Evolutionary conservation across 2,888 invertebrate genomes (phyloP), one percentile per base, ranked within the genome.

Genomic region (Arrhopalites spinosus): DNA sequence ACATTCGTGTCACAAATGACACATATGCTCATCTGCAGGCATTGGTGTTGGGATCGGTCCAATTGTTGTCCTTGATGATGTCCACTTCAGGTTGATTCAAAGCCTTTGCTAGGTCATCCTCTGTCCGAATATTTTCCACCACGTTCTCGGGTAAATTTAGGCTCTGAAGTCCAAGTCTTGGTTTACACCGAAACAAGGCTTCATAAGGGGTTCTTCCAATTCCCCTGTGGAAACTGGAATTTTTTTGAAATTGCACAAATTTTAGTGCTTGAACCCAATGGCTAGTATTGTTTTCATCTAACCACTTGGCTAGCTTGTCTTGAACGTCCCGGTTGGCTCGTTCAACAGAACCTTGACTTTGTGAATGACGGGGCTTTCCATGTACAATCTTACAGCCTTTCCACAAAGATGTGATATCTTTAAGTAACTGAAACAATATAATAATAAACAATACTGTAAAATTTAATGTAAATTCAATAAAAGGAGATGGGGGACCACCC

Each of bases 301-400:
- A 13, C 73, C 73, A 73, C 7, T 45, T 47, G 3, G 63, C 27
- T 15, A 73, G 2, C 20, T 50, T 73, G 29, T 47, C 45, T 27
- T 73, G 17, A 1, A 73, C 50, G 64, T 73, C 73, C 23, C 64
- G 13, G 15, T 73, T 73, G 11, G 64, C 47, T 30, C 73, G 2
- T 53, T 73, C 73, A 17, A 73, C 50, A 1, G 64, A 64, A 0
- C 73, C 64, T 50, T 73, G 73, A 29, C 47, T 50, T 50, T 73
- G 64, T 13, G 45, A 43, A 64, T 73, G 73, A 29, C 64, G 47
- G 0, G 73, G 73, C 29, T 73, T 73, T 36, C 64, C 73, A 25
- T 50, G 64, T 11, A 63, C 61, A 8, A 63, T 25, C 7, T n/a
- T 36, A 13, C 71, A 71, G 15, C 15, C n/a, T 15, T 15, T 15